Evolutionary conservation across 2,888 invertebrate genomes (phyloP).

Genomic region (Elysia crispata): DNA sequence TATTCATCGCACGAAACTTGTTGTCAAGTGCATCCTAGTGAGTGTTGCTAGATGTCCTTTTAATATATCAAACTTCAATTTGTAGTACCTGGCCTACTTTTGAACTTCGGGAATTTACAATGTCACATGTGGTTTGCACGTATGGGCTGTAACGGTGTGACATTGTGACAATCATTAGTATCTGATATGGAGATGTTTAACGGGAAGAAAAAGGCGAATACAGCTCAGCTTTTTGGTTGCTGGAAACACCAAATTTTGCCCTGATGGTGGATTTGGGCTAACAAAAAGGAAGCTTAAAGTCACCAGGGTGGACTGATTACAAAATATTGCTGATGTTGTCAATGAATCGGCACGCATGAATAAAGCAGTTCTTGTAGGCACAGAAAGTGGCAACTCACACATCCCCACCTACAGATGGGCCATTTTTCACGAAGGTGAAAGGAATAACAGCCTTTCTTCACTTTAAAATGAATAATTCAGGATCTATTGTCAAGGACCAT

Average conservation of each 20-base stretch:
- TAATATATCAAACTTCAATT: too few species aligned
- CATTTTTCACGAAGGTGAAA: conserved; percentile 31
- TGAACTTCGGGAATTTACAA: too few species aligned
- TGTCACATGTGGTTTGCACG: too few species aligned
- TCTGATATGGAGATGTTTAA: conserved; percentile 41
- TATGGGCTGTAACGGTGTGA: too few species aligned
- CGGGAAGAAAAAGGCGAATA: conserved; percentile 20
- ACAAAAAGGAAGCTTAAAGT: conserved; percentile 37
- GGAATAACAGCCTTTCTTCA: conserved; percentile 45
- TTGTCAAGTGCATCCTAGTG: too few species aligned
- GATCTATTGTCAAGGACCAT: conserved; percentile 1
- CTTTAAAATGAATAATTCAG: conserved; percentile 22
- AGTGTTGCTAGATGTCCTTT: too few species aligned
- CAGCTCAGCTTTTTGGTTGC: conserved; percentile 32
- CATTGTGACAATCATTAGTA: too few species aligned
- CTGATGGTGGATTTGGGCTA: conserved; percentile 52
- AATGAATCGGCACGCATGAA: neutral
- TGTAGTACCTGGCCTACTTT: too few species aligned
- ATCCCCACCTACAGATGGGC: conserved; percentile 46
- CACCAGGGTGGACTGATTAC: conserved; percentile 43
- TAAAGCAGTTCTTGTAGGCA: conserved; percentile 31
- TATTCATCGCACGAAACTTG: too few species aligned
- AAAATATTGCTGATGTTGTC: conserved; percentile 40
- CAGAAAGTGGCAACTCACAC: conserved; percentile 33
- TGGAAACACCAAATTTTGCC: conserved; percentile 51